A percentile compares a stretch with the other conserved stretches of the same genome.
Evolutionary conservation across 1,140 invertebrate species (phyloP).

Genomic region (Acyrthosiphon pisum): DNA sequence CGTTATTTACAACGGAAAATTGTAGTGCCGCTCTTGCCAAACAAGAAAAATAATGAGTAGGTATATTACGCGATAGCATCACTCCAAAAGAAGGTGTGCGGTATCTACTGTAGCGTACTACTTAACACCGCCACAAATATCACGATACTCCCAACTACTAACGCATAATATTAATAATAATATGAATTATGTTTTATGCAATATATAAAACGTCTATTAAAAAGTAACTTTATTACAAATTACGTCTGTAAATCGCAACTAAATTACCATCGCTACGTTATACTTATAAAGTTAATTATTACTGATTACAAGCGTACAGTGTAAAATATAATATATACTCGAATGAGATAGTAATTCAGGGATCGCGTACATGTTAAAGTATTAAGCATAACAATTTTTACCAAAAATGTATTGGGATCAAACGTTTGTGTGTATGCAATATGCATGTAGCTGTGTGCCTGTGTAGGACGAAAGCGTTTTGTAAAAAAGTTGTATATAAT

Average conservation of each 20-base stretch:
- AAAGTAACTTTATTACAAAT: neutral
- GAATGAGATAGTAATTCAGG: neutral
- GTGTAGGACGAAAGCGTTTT: neutral
- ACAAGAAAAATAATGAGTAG: neutral
- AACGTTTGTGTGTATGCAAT: neutral
- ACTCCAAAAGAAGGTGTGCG: neutral
- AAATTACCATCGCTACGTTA: neutral
- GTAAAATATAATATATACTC: neutral
- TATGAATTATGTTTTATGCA: neutral
- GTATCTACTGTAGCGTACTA: neutral
- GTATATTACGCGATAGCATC: neutral
- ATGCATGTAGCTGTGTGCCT: neutral
- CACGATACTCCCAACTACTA: neutral
- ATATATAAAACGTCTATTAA: neutral
- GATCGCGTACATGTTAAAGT: neutral
- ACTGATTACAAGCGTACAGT: neutral
- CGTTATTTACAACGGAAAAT: neutral
- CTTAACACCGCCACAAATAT: neutral
- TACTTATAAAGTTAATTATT: neutral
- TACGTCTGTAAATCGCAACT: neutral
- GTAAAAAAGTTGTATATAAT: neutral
- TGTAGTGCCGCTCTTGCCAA: neutral
- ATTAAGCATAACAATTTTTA: neutral
- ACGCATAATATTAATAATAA: neutral
- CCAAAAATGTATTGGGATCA: neutral